Percentiles rank a stretch among this genome's conserved stretches.
phyloP scores from a whole-genome alignment of 2,797 vertebrate genomes.

The Glyptemys insculpta region DNA sequence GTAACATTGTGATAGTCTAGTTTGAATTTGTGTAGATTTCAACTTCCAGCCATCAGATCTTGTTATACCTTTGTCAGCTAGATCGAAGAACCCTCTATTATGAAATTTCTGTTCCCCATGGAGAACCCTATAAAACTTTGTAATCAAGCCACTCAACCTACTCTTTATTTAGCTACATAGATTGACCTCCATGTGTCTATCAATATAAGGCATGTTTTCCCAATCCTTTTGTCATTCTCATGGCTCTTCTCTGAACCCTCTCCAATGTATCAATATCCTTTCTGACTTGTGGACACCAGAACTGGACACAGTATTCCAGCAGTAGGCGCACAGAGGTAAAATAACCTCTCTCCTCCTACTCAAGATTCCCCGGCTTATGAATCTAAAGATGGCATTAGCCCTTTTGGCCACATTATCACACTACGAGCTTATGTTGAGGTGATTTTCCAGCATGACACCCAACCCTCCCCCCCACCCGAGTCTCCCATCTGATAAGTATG shows the following conservation, averaged over 20 bases:
- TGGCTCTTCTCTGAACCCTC: neutral
- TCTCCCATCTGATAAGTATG: neutral
- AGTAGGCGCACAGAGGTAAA: no score
- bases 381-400: neutral
- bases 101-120: neutral
- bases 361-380: neutral
- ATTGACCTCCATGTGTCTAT: neutral
- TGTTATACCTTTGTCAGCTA: no score
- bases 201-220: neutral
- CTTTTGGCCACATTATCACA: neutral
- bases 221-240: neutral
- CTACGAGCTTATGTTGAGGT: neutral
- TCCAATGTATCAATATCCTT: no score
- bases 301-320: no score
- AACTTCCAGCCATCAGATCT: neutral
- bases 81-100: neutral
- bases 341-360: neutral
- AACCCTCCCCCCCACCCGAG: fast-evolving
- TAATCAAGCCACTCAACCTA: neutral
- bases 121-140: neutral
- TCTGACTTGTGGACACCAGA: no score
- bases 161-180: neutral
- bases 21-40: neutral
- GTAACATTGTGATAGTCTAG: neutral
- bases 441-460: neutral